These are phyloP conservation scores for Paracanthobrama guichenoti DNA, from an alignment of 2,113 vertebrate genomes.

Conservation along the genomic window DNA sequence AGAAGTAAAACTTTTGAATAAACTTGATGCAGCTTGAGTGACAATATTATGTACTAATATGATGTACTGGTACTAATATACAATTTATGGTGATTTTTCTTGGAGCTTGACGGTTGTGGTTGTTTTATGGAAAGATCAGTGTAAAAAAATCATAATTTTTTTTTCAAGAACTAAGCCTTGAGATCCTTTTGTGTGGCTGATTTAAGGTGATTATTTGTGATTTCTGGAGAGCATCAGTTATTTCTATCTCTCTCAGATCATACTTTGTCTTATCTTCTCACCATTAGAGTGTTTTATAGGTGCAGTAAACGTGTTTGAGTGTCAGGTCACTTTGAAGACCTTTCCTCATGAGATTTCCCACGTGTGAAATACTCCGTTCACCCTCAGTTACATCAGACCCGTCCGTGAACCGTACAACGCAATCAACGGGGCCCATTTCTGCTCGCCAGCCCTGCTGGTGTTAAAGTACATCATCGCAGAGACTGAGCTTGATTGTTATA, in stretches of 20 bases:
- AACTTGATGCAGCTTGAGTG: neutral
- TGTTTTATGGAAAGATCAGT: too few relatives aligned
- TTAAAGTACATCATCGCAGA: slow-evolving; percentile 29
- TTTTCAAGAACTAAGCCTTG: too few relatives aligned
- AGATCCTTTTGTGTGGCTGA: neutral
- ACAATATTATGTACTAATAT: too few relatives aligned
- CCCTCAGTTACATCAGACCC: slow-evolving; percentile 22
- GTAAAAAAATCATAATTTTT: too few relatives aligned
- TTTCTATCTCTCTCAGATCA: slow-evolving; percentile 1
- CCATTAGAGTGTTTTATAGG: slow-evolving; percentile 24
- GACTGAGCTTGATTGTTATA: slow-evolving; percentile 62
- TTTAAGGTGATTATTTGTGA: neutral
- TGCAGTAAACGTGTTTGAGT: slow-evolving; percentile 35
- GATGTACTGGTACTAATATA: too few relatives aligned
- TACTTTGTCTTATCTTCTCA: slow-evolving; percentile 13
- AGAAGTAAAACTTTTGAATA: neutral
- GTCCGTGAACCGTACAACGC: slow-evolving; percentile 38
- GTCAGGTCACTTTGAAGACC: neutral
- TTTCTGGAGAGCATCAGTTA: neutral
- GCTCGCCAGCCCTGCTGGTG: neutral
- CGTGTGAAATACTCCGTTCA: slow-evolving; percentile 36
- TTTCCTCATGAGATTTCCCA: slow-evolving; percentile 11
- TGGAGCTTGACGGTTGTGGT: too few relatives aligned
- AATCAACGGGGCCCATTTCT: slow-evolving; percentile 46
- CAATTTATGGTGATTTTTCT: too few relatives aligned